phyloP scores from a whole-genome alignment of 1,140 invertebrate species.

The Leptinotarsa defecta region DNA sequence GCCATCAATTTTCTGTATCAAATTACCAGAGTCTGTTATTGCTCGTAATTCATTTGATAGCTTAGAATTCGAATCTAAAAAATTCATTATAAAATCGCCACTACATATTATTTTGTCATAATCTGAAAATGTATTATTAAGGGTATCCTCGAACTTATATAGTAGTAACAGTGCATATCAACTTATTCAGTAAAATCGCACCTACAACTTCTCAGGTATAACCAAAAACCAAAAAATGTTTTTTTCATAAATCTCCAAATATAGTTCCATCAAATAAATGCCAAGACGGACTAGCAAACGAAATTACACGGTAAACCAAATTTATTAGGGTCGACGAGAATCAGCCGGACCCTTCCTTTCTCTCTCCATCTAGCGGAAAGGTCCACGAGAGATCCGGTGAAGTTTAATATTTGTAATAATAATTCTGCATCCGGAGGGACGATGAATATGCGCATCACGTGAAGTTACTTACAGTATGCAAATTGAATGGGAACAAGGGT shows the following conservation, averaged over 20 bases:
- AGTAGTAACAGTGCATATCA: no score
- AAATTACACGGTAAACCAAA: slow-evolving; percentile 40
- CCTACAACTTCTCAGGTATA: no score
- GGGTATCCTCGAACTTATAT: no score
- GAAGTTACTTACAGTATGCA: slow-evolving; percentile 20
- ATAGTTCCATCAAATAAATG: slow-evolving; percentile 35
- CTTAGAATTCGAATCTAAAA: no score
- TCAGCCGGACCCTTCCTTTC: slow-evolving; percentile 10
- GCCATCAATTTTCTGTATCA: no score
- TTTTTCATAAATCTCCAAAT: slow-evolving; percentile 31
- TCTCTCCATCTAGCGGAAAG: slow-evolving; percentile 13
- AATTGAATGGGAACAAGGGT: slow-evolving; percentile 23
- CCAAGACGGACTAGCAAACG: slow-evolving; percentile 33
- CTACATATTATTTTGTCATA: no score
- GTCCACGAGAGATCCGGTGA: slow-evolving; percentile 17
- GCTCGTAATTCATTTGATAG: no score
- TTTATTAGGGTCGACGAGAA: slow-evolving; percentile 36
- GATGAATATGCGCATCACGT: slow-evolving; percentile 31
- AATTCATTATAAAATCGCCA: no score
- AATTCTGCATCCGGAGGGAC: slow-evolving; percentile 37
- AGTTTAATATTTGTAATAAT: slow-evolving; percentile 40
- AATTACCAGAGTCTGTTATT: no score
- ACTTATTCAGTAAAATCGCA: no score
- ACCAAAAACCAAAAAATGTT: no score
- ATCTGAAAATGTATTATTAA: no score